Evolutionary conservation across 2,797 vertebrate genomes (phyloP), one percentile per base, ranked within the genome.

Genomic region (Chromobotia macracanthus): DNA sequence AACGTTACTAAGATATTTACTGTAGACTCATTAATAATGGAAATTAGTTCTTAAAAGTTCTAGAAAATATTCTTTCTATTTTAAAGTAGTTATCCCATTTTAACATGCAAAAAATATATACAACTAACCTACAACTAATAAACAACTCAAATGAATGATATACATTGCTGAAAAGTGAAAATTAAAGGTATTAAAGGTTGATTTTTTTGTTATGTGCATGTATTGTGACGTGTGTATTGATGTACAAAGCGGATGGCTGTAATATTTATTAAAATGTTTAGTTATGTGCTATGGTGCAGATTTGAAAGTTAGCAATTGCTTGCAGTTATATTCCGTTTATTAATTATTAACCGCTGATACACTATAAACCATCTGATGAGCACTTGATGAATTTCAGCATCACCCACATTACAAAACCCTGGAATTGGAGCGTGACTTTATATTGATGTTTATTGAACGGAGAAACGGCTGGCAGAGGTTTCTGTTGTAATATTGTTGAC

Each of bases 401-500:
- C 58, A 16, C 56, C 56, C 56, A 56, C 53, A 6, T 31, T 56
- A 19, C 23, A 76, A 76, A 76, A 28, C 10, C 19, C 10, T 16
- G 23, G 8, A 77, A 5, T 23, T 56, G 23, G 38, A 76, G 68
- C 28, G 25, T 28, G 51, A 68, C 51, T 76, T 35, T 3, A 28
- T 44, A 46, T 28, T 35, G 5, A 16, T 38, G 3, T 61, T 6
- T 50, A 68, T 48, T 15, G 25, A 77, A 3, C 41, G 48, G 11
- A 60, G 44, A n/a, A 77, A 78, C 44, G 25, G n/a, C 44, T 70
- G 66, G n/a, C 44, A 38, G 25, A 51, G 28, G 10, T 13, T 63
- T 56, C 69, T 70, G 69, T 78, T 63, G 55, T 18, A 25, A 31
- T 51, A 25, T 41, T 63, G 67, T 16, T 53, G 67, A 63, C 56